Percentiles rank a stretch among this genome's conserved stretches.
These are phyloP conservation scores for Rhingia rostrata DNA, from an alignment of 2,888 invertebrate species.

Conservation along the genomic window DNA sequence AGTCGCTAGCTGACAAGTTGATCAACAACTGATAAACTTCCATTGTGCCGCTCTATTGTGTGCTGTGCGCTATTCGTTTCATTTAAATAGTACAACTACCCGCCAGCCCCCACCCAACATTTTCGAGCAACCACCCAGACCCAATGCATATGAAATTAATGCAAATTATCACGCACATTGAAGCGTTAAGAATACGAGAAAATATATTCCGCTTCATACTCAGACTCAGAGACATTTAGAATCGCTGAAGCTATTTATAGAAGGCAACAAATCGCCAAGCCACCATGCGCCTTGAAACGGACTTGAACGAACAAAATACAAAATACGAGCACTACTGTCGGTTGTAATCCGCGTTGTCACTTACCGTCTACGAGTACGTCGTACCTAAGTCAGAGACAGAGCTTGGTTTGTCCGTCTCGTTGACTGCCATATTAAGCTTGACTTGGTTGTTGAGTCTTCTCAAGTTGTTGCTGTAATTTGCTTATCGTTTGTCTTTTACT, in stretches of 20 bases:
- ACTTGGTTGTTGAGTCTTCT: slow-evolving; percentile 9
- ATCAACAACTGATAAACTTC: slow-evolving; percentile 70
- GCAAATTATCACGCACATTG: slow-evolving; percentile 70
- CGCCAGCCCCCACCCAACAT: neutral
- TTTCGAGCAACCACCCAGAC: neutral
- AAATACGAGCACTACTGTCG: slow-evolving; percentile 20
- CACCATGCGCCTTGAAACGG: slow-evolving; percentile 33
- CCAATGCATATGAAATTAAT: slow-evolving; percentile 58
- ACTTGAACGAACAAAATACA: slow-evolving; percentile 39
- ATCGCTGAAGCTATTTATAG: slow-evolving; percentile 64
- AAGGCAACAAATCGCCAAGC: slow-evolving; percentile 21
- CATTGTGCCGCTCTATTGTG: slow-evolving; percentile 43
- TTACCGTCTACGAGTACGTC: slow-evolving; percentile 8
- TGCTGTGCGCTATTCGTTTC: slow-evolving; percentile 30
- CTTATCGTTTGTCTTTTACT: slow-evolving; percentile 6
- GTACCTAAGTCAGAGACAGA: neutral
- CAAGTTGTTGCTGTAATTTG: slow-evolving; percentile 9
- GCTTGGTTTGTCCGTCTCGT: neutral
- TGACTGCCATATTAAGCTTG: slow-evolving; percentile 41
- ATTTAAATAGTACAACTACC: slow-evolving; percentile 14
- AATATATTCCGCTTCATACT: slow-evolving; percentile 24
- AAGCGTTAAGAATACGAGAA: slow-evolving; percentile 42
- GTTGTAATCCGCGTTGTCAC: slow-evolving; percentile 30
- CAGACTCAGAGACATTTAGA: slow-evolving; percentile 36
- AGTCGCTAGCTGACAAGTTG: slow-evolving; percentile 72